Evolutionary conservation across 2,888 invertebrate genomes (phyloP), one percentile per base, ranked within the genome.

Genomic region (Drosophila prostipennis): DNA sequence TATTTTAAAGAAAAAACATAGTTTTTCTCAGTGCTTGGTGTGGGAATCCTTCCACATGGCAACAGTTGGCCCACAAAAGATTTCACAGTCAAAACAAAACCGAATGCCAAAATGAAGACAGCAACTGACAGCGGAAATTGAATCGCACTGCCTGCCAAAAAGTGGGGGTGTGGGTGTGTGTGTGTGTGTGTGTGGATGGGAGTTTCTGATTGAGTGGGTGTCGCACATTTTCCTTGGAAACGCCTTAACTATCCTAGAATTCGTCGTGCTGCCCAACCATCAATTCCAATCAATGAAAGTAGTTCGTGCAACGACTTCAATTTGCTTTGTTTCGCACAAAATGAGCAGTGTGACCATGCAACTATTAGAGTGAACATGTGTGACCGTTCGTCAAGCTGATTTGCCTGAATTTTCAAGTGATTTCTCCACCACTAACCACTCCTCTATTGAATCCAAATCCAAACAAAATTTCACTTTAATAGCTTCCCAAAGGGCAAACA

Each of bases 1-100:
- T 6, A 26, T 26, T 26, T 3, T 6, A 40, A 14, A 14, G 10
- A 42, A 19, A 42, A 46, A 2, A 14, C 14, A n/a, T 16, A 10
- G 6, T 32, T 32, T 37, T 36, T 36, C 4, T 6, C 54, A 57
- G 39, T 63, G 61, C 6, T 3, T 10, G 26, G 48, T 36, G 70
- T 80, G 79, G 71, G 74, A 79, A 74, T 57, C 42, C 40, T 49
- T 69, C 67, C 86, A 77, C 65, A 73, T 85, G 86, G 86, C 80
- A 81, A 81, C 80, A 81, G 80, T 81, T 81, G 80, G 71, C 83
- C 78, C 79, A 77, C 72, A 60, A 60, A 71, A 60, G 72, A 55
- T 43, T 58, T 42, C 43, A 60, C 53, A 59, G 71, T 71, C 67
- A 65, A 60, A 67, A 71, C 64, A 67, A 67, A 72, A 73, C 56